Percentiles rank a stretch among this genome's conserved stretches.
Evolutionary conservation across 2,888 invertebrate genomes (phyloP).

Genomic region (Apamea crenata): DNA sequence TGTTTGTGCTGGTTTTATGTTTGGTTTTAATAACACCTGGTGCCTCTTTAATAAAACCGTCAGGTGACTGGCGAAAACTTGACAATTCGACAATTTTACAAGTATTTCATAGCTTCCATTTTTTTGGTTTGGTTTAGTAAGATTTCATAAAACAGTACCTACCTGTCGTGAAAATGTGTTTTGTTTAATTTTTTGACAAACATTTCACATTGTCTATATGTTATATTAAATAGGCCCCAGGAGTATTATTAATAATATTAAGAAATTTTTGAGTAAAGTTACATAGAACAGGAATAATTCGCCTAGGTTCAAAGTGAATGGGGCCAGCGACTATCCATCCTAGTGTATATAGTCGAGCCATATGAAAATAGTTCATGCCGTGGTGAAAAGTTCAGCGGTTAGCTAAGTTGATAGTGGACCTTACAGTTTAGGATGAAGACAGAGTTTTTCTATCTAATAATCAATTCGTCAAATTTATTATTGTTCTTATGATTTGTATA

Average conservation of each 20-base stretch:
- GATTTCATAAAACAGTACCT: neutral
- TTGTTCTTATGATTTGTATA: neutral
- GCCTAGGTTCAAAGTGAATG: too few species aligned
- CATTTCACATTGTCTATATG: neutral
- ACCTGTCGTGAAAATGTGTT: neutral
- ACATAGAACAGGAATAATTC: too few species aligned
- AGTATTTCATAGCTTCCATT: neutral
- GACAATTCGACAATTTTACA: neutral
- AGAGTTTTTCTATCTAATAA: neutral
- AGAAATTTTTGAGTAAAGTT: too few species aligned
- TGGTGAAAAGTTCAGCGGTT: neutral
- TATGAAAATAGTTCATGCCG: neutral
- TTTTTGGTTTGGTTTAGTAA: neutral
- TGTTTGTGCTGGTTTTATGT: slow-evolving; percentile 3
- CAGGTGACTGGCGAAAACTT: neutral
- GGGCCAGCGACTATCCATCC: too few species aligned
- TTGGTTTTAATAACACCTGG: neutral
- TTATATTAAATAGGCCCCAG: neutral
- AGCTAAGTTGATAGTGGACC: neutral
- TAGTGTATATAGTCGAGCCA: neutral
- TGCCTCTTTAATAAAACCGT: neutral
- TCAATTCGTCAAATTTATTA: neutral
- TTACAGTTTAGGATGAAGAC: neutral
- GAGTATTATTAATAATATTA: neutral
- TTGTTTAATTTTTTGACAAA: neutral